These are phyloP conservation scores for Catostylus mosaicus DNA, from an alignment of 30 jellyfish, hydroid and myxozoan genomes.

Conservation along the genomic window DNA sequence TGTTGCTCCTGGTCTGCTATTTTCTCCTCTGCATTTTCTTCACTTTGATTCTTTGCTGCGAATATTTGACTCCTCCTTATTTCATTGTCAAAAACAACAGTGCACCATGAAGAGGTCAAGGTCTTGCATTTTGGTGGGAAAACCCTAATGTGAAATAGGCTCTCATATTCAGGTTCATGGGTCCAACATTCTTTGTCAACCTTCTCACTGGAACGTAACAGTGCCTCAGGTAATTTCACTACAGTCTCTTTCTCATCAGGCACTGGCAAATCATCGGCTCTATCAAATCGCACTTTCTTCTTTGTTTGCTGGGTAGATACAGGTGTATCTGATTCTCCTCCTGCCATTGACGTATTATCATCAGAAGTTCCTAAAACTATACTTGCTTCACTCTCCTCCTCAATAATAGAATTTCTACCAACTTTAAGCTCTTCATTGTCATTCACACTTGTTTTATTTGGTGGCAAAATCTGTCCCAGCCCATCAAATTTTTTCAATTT, in stretches of 20 bases:
- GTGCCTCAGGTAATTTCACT: neutral
- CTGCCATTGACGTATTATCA: conserved; percentile 17
- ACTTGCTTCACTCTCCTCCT: conserved; percentile 68
- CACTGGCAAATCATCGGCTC: neutral
- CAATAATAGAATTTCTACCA: conserved; percentile 27
- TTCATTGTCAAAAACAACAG: conserved; percentile 60
- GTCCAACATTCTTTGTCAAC: conserved; percentile 71
- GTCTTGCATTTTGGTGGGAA: conserved; percentile 62
- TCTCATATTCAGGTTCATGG: conserved; percentile 72
- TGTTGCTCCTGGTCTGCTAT: conserved; percentile 7
- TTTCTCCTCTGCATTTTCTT: conserved; percentile 12
- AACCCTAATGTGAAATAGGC: conserved; percentile 50
- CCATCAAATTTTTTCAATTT: conserved; percentile 38
- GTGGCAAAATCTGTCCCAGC: neutral
- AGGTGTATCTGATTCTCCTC: conserved; percentile 28
- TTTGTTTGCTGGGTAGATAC: conserved; percentile 1
- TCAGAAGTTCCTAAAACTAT: conserved; percentile 28
- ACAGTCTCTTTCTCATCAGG: neutral
- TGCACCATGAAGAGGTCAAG: conserved; percentile 51
- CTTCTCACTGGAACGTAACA: neutral
- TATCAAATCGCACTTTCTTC: conserved; percentile 64
- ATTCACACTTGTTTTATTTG: neutral
- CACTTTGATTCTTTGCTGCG: neutral
- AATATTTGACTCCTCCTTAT: conserved; percentile 45
- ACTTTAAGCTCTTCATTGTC: neutral